Evolutionary conservation across 92 coral and sea anemone species (phyloP), one percentile per base, ranked within the genome.

Genomic region (Epizoanthus scotinus): DNA sequence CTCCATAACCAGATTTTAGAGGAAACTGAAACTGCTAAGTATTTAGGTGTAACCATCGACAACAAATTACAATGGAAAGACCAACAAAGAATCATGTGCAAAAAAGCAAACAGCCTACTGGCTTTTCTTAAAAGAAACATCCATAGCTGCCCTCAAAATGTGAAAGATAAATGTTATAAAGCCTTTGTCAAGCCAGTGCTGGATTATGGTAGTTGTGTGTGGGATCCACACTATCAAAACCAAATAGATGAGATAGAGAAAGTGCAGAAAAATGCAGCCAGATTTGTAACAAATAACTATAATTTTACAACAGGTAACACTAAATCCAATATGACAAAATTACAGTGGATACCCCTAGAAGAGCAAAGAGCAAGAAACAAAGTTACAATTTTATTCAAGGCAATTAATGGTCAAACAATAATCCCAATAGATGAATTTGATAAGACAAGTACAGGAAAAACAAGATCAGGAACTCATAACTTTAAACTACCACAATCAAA

Each of bases 81-180:
- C 69, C 69, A 63, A 63, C 36, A 63, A 63, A 63, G 69, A 63
- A 63, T 63, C 69, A 63, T 63, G 40, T 63, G 69, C 69, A 63
- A 63, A 63, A 28, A 63, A 18, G 67, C 67, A 61, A 61, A 63
- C 26, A 25, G 34, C 26, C 69, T 63, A 63, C 69, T 63, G 69
- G 69, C 69, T 63, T 63, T 53, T 53, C 58, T 53, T 53, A 12
- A 53, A 53, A 53, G 58, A 53, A 53, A 53, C 58, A 53, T 53
- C 58, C 58, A 53, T 53, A 53, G 58, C 58, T 53, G 58, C 58
- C 58, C 58, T 53, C 58, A 53, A 53, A 2, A 53, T 53, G 58
- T 53, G 58, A 53, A 53, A 53, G 58, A 53, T 53, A 53, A 53
- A 53, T 18, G 58, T 53, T 53, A 53, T 18, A 53, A 53, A 6